Base-by-base conservation (phyloP, 2,888 invertebrate species). In the Leptinotarsa tumamoca region DNA sequence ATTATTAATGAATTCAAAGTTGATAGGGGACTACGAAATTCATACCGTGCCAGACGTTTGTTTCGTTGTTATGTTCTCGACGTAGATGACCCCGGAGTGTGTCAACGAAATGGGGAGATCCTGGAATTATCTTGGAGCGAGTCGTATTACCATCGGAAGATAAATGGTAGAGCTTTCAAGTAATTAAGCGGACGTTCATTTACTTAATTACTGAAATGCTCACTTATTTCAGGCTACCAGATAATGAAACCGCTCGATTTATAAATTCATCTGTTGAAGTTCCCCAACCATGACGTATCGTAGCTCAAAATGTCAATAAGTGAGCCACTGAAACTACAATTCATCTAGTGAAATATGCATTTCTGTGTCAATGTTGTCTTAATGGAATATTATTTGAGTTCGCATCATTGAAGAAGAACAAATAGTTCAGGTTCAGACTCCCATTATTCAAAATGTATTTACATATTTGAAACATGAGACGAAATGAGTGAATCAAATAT, bases 131-230 rank as follows among this genome's bases (percentile, higher is more conserved):
- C 68, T 75, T 61, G 68, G 54, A 63, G 67, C 72, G 66, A 69
- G 77, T 80, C 76, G 72, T 77, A 79, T 80, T 80, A 79, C 80
- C 52, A 73, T 76, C 79, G 66, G 67, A 78, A 80, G 80, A 78
- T 80, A 80, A 80, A 80, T 77, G 79, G 74, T 73, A 52, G 79
- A 63, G 78, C 79, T 80, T 77, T 78, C 74, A 67, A 75, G 79
- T 76, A 79, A 80, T 79, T 80, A 79, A 79, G 78, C 74, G 79
- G 76, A 79, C 79, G 76, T 81, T 80, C 78, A 77, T 79, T 80
- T 76, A 81, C 75, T 80, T 79, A 78, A 81, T 81, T 79, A 79
- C 78, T 73, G 72, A 70, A 79, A 73, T 77, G 72, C 73, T 74
- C 74, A 56, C 61, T 72, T 70, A 72, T 67, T 75, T 50, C 51